Conservation (phyloP, 2,797 vertebrate genomes). For the Clarias fuscus region DNA sequence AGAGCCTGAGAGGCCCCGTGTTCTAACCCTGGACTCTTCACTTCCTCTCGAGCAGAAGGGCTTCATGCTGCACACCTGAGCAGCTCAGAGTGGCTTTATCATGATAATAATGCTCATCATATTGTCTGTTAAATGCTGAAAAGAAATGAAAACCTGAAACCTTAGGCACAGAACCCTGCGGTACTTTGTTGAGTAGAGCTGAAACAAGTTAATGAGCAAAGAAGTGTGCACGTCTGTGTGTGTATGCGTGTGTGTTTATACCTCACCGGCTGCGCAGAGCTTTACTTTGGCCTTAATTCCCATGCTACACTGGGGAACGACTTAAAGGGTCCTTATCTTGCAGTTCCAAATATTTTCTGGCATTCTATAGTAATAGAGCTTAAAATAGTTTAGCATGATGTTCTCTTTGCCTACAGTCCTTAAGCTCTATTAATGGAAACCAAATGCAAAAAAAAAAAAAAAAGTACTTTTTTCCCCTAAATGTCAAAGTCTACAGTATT, state of each 20-base stretch:
- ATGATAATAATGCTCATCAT: background rate
- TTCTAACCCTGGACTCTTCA: conserved; percentile 52
- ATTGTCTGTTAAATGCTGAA: background rate
- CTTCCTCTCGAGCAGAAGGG: conserved; percentile 64
- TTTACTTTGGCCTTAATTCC: conserved; percentile 34
- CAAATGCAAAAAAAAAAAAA: background rate
- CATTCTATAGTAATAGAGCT: background rate
- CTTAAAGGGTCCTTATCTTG: background rate
- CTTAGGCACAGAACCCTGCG: conserved; percentile 35
- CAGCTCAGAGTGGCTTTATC: conserved; percentile 22
- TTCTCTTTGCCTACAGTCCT: background rate
- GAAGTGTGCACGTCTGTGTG: conserved; percentile 38
- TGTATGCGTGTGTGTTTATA: conserved; percentile 69
- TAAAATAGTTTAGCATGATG: conserved; percentile 8
- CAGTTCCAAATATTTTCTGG: background rate
- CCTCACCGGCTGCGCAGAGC: conserved; percentile 64
- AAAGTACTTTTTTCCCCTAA: too few species aligned
- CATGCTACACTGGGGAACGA: conserved; percentile 3
- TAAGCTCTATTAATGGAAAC: background rate
- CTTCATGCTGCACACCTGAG: conserved; percentile 54
- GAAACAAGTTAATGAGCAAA: background rate
- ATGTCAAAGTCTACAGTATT: too few species aligned
- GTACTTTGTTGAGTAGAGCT: conserved; percentile 53
- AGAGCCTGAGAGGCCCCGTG: conserved; percentile 62
- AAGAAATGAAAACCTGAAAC: background rate